phyloP scores from a whole-genome alignment of 2,113 vertebrate genomes.

The Hiodon alosoides region DNA sequence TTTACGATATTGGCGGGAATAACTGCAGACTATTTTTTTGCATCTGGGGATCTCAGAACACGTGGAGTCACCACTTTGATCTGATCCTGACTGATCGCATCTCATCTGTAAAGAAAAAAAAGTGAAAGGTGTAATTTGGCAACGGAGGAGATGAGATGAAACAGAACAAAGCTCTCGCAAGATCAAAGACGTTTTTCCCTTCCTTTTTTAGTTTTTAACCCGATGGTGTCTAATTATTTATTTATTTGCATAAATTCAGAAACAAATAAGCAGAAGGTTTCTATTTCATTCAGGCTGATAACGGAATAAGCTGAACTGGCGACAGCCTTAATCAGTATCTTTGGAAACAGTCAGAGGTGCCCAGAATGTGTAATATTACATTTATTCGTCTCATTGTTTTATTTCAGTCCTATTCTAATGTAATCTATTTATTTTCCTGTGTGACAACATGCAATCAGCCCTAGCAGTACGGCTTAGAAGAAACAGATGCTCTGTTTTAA shows the following conservation, averaged over 20 bases:
- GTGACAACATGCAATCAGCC: constrained; percentile 17
- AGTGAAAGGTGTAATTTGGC: constrained; percentile 31
- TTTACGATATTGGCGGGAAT: no score
- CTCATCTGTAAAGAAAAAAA: constrained; percentile 26
- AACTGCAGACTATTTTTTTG: no score
- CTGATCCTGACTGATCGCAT: constrained; percentile 33
- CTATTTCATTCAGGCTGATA: constrained; percentile 33
- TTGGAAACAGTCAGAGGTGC: constrained; percentile 20
- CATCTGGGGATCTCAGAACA: not conserved
- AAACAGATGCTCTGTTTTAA: not conserved
- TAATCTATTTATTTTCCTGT: constrained; percentile 28
- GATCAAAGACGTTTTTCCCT: constrained; percentile 40
- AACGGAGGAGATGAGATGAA: constrained; percentile 47
- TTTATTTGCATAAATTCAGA: constrained; percentile 28
- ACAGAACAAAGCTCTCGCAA: constrained; percentile 34
- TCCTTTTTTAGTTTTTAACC: not conserved
- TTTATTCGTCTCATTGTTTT: constrained; percentile 24
- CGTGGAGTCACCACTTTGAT: not conserved
- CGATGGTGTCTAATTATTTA: not conserved
- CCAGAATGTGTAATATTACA: constrained; percentile 26
- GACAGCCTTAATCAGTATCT: constrained; percentile 36
- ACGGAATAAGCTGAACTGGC: constrained; percentile 34
- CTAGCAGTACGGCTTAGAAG: not conserved
- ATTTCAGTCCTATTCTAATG: constrained; percentile 28
- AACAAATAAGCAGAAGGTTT: constrained; percentile 17